Evolutionary conservation across 1,140 invertebrate species (phyloP), one percentile per base, ranked within the genome.

Genomic region (Triops cancriformis): DNA sequence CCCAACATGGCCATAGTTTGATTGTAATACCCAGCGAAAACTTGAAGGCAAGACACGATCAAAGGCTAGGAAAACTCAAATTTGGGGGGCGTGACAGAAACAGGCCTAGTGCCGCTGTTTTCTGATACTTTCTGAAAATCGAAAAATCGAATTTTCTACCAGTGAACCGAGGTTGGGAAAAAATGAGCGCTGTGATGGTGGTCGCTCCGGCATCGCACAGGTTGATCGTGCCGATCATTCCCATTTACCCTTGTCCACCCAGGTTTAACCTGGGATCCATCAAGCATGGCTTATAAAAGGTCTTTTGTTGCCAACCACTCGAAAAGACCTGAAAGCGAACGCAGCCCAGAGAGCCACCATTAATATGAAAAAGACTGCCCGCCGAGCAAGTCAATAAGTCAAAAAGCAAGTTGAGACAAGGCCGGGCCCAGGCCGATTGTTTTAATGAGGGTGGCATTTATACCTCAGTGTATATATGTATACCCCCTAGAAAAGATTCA

Each of bases 361-460:
- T 64, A 64, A 64, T 64, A 64, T 64, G 51, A 64, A 64, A 64
- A 64, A 64, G 51, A 64, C 51, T 64, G 14, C 51, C 51, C 14
- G 51, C 51, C 51, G 51, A 23, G 51, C 10, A 64, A 64, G 51
- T 64, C 51, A 64, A 64, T 64, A 64, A 64, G 51, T 64, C 51
- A 64, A 23, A 64, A 64, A 64, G 23, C 18, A 64, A 64, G 51
- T 64, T 64, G 10, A 64, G 51, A 64, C 51, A 64, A 64, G 51
- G 14, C 51, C 51, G 51, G 23, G 51, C 14, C 51, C 14, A 64
- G 51, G 51, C 51, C 51, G 51, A 64, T 64, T 64, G 51, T 64
- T 64, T 64, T 64, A 64, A 64, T 64, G 51, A 64, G 51, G 51
- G 23, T 64, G 51, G n/a, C 51, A 64, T 64, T 45, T 64, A 64